phyloP scores from a whole-genome alignment of 2,888 invertebrate species.

The Acanthosepion esculentum region DNA sequence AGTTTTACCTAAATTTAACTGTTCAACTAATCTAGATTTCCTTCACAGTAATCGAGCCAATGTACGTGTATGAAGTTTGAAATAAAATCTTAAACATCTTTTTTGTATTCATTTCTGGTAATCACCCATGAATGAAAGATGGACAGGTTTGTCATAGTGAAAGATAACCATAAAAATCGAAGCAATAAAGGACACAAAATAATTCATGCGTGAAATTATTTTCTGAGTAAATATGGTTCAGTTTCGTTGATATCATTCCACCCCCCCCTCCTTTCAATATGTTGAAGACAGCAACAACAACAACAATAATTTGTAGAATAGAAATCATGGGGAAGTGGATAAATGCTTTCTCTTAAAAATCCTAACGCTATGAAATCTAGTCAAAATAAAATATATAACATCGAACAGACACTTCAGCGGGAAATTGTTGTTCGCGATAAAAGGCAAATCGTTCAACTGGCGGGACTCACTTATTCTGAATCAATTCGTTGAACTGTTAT shows the following conservation, averaged over 20 bases:
- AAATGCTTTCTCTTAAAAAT: neutral
- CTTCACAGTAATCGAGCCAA: neutral
- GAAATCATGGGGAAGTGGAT: neutral
- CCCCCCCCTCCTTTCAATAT: neutral
- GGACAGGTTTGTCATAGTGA: neutral
- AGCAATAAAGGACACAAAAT: conserved; percentile 16
- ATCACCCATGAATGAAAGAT: conserved; percentile 1
- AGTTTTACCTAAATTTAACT: neutral
- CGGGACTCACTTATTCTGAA: neutral
- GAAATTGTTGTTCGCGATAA: neutral
- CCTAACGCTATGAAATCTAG: neutral
- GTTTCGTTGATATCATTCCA: neutral
- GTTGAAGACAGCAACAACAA: neutral
- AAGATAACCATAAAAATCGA: conserved; percentile 33
- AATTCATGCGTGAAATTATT: conserved; percentile 33
- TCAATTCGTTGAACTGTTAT: neutral
- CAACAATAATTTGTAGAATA: neutral
- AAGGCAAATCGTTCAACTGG: neutral
- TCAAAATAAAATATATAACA: neutral
- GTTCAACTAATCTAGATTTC: neutral
- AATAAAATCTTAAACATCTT: neutral
- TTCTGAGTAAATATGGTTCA: conserved; percentile 23
- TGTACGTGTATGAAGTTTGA: neutral
- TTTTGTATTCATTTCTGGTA: neutral
- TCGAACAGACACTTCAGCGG: neutral